Base-by-base conservation (phyloP, 1,140 invertebrate genomes). In the Hyposmocoma kahamanoa region DNA sequence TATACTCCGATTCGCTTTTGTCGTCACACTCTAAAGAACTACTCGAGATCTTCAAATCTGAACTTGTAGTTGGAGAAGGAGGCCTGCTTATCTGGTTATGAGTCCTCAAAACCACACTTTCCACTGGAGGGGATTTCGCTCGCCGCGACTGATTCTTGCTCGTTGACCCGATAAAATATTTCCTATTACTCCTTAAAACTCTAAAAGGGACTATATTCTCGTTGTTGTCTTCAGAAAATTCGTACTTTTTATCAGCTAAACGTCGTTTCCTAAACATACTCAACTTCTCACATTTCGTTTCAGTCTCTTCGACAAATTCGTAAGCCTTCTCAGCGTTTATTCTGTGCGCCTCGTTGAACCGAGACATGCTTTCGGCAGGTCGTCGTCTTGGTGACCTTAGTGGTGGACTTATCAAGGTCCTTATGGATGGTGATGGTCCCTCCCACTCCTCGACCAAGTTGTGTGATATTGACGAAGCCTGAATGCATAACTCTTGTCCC, bases 241-340 rank as follows among this genome's bases (percentile, higher is more conserved):
- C 95, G 68, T 97, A 97, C 68, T 96, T 96, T 74, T 96, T 97
- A 65, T 97, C 95, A 0, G 95, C 95, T 22, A 96, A 76, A 2
- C 94, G 88, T 41, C 94, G 88, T 68, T 94, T 94, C 3, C 94
- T 88, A 72, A 94, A 94, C 36, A 91, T 92, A 56, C 92, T 94
- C 2, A 96, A 89, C 68, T 95, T 96, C 69, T 95, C 93, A 65
- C 91, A 94, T 44, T 93, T 92, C 22, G 89, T 88, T 56, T 94
- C 93, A 17, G 91, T 89, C 50, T 95, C 94, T 60, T 95, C 94
- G 0, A 92, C 94, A 62, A 95, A 95, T 70, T 95, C 94, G 62
- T 95, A 95, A 0, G 93, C 92, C 72, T 94, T 94, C 49, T 93
- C 92, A 0, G 91, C 91, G 46, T 84, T 88, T 18, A 81, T 87